phyloP scores from a whole-genome alignment of 2,797 vertebrate genomes.

The Hafferia zeledoni region DNA sequence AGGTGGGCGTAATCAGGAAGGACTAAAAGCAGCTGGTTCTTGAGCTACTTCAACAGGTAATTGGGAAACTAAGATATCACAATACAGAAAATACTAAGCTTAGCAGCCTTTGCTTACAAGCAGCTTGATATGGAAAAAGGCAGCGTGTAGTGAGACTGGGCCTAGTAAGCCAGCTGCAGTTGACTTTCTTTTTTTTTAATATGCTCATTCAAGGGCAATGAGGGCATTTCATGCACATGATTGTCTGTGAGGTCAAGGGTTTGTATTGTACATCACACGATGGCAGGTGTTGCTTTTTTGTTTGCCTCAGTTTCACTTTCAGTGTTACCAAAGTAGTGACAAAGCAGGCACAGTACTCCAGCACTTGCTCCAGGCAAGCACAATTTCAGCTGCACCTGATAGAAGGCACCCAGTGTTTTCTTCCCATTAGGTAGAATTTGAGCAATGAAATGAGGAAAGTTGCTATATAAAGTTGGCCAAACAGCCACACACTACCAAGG shows the following conservation, averaged over 20 bases:
- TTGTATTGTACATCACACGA: background rate
- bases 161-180: background rate
- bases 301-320: background rate
- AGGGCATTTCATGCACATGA: background rate
- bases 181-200: background rate
- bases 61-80: background rate
- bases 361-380: background rate
- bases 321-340: background rate
- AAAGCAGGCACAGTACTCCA: background rate
- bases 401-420: background rate
- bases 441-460: background rate
- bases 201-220: background rate
- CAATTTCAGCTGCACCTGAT: background rate
- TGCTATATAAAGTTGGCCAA: rapidly evolving
- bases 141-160: background rate
- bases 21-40: background rate
- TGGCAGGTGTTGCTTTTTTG: background rate
- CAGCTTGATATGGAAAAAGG: background rate
- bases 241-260: background rate
- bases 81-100: background rate
- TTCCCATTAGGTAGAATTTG: background rate
- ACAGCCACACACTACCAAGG: background rate
- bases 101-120: background rate
- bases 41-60: background rate
- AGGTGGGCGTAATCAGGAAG: background rate